These are phyloP conservation scores for Helicoverpa assulta DNA, from an alignment of 2,888 invertebrate species.

Conservation along the genomic window DNA sequence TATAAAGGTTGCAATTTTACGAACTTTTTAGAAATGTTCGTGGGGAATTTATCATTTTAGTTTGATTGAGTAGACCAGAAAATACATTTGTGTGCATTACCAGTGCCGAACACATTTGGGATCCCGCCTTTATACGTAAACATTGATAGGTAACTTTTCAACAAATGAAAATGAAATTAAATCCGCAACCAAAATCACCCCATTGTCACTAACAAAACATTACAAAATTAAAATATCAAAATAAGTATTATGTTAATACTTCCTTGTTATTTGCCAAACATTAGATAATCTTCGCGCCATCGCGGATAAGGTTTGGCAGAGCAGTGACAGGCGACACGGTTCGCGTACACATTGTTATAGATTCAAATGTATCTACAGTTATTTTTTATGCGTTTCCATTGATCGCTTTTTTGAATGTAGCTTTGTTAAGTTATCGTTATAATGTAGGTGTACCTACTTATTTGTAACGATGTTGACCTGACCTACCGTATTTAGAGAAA, in stretches of 20 bases:
- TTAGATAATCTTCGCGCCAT: slow-evolving; percentile 61
- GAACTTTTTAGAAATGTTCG: too few relatives aligned
- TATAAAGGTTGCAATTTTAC: too few relatives aligned
- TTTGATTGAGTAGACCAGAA: too few relatives aligned
- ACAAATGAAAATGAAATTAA: not conserved
- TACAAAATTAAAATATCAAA: slow-evolving; percentile 34
- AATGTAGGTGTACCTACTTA: not conserved
- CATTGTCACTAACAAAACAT: slow-evolving; percentile 26
- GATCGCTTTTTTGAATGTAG: slow-evolving; percentile 5
- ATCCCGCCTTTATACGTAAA: too few relatives aligned
- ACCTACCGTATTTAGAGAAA: too few relatives aligned
- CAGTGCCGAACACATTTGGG: too few relatives aligned
- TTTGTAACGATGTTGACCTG: too few relatives aligned
- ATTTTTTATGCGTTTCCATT: slow-evolving; percentile 73
- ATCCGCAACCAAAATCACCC: not conserved
- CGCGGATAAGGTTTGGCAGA: slow-evolving; percentile 47
- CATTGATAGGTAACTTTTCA: too few relatives aligned
- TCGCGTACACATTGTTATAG: slow-evolving; percentile 71
- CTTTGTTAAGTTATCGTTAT: not conserved
- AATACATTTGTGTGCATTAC: too few relatives aligned
- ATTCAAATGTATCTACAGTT: slow-evolving; percentile 73
- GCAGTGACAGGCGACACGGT: slow-evolving; percentile 74
- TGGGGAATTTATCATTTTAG: too few relatives aligned
- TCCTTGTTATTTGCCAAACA: slow-evolving; percentile 43
- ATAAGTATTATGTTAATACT: slow-evolving; percentile 44